phyloP scores from a whole-genome alignment of 2,113 vertebrate species.

The Choloepus hoffmanni region DNA sequence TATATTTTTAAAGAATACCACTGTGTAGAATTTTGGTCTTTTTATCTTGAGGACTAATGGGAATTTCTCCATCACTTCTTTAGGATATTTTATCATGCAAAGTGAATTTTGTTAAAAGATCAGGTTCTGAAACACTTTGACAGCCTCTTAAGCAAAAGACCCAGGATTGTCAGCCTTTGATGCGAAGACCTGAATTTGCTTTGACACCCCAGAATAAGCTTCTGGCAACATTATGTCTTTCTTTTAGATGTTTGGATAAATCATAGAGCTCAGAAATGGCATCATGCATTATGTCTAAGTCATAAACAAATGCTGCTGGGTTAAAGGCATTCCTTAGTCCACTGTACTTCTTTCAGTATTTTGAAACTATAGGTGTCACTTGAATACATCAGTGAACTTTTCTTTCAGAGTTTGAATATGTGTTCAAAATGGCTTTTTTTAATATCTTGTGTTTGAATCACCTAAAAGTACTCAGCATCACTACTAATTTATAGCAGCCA shows the following conservation, averaged over 20 bases:
- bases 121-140: conserved; percentile 85
- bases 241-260: conserved; percentile 87
- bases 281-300: conserved; percentile 83
- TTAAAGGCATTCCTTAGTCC: conserved; percentile 82
- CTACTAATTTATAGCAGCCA: conserved; percentile 55
- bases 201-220: conserved; percentile 87
- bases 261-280: conserved; percentile 78
- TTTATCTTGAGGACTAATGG: conserved; percentile 81
- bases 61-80: conserved; percentile 81
- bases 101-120: conserved; percentile 79
- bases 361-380: conserved; percentile 80
- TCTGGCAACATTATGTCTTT: conserved; percentile 87
- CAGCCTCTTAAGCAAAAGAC: conserved; percentile 85
- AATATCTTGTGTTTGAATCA: conserved; percentile 65
- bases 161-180: conserved; percentile 85
- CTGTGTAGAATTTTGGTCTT: conserved; percentile 69
- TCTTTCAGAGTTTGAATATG: conserved; percentile 72
- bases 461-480: conserved; percentile 69
- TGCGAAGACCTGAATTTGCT: conserved; percentile 85
- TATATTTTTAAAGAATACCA: conserved; percentile 57
- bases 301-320: conserved; percentile 86
- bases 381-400: conserved; percentile 76
- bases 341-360: conserved; percentile 65
- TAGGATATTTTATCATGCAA: conserved; percentile 79
- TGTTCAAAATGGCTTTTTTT: conserved; percentile 67